These are phyloP conservation scores for Nothocercus nigrocapillus DNA, from an alignment of 2,113 vertebrate genomes.

Conservation along the genomic window DNA sequence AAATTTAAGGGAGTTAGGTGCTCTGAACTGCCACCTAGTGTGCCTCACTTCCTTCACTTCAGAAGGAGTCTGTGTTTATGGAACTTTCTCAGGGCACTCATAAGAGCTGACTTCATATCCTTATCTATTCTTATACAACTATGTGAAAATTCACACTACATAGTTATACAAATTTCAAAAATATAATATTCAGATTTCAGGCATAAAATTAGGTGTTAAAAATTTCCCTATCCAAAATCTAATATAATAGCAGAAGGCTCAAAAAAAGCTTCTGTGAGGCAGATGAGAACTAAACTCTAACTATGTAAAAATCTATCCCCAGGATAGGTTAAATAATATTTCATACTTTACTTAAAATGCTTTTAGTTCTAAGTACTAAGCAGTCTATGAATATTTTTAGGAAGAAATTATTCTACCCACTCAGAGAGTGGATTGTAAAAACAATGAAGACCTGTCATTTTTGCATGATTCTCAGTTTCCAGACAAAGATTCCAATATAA, in stretches of 20 bases:
- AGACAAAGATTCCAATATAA: neutral
- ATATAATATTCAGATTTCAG: neutral
- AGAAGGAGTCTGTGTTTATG: neutral
- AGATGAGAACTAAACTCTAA: neutral
- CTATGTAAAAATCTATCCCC: neutral
- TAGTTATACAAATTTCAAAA: neutral
- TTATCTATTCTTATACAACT: neutral
- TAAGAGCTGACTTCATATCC: neutral
- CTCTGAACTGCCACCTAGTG: neutral
- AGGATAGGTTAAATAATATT: neutral
- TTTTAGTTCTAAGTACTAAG: neutral
- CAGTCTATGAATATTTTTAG: neutral
- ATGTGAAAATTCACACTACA: neutral
- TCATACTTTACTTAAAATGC: neutral
- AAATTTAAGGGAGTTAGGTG: neutral
- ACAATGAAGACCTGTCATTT: neutral
- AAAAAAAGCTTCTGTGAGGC: neutral
- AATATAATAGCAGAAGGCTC: neutral
- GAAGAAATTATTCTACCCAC: neutral
- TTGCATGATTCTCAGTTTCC: neutral
- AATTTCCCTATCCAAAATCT: neutral
- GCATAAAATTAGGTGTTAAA: neutral
- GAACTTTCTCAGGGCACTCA: neutral
- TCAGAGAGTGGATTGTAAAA: neutral
- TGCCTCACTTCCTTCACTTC: neutral